Conservation (phyloP, 1,140 invertebrate genomes). For the Aleiodes sp. region DNA sequence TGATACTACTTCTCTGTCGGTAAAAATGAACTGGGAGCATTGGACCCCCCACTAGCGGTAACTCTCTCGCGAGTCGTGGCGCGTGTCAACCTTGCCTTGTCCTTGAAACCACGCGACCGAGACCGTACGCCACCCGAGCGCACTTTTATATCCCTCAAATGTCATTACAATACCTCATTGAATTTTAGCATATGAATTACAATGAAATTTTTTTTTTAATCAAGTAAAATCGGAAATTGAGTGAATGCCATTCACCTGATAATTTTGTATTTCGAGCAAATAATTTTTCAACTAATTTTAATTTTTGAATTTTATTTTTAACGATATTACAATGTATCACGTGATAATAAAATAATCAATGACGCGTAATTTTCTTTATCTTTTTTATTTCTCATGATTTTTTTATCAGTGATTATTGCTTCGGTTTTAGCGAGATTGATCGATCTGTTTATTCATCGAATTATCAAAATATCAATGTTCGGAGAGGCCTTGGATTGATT, state of each 20-base stretch:
- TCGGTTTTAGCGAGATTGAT: neutral
- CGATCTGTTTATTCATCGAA: neutral
- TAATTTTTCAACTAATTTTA: no score
- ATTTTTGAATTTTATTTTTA: no score
- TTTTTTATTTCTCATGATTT: neutral
- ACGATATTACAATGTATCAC: no score
- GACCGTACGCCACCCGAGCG: slow-evolving; percentile 52
- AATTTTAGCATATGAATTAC: neutral
- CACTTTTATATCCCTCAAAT: slow-evolving; percentile 25
- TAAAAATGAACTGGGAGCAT: neutral
- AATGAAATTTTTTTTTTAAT: neutral
- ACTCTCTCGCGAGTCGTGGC: slow-evolving; percentile 53
- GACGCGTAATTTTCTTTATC: no score
- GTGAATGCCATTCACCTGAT: no score
- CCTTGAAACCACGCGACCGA: slow-evolving; percentile 65
- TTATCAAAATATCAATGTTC: neutral
- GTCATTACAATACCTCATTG: neutral
- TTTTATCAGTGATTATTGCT: neutral
- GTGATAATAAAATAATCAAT: no score
- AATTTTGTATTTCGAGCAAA: no score
- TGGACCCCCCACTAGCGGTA: slow-evolving; percentile 46
- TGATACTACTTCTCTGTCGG: no score
- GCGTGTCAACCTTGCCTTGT: slow-evolving; percentile 66
- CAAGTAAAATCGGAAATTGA: no score
- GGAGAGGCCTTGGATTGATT: neutral